Conservation (phyloP, 2,888 invertebrate genomes). For the Unio delphinus region DNA sequence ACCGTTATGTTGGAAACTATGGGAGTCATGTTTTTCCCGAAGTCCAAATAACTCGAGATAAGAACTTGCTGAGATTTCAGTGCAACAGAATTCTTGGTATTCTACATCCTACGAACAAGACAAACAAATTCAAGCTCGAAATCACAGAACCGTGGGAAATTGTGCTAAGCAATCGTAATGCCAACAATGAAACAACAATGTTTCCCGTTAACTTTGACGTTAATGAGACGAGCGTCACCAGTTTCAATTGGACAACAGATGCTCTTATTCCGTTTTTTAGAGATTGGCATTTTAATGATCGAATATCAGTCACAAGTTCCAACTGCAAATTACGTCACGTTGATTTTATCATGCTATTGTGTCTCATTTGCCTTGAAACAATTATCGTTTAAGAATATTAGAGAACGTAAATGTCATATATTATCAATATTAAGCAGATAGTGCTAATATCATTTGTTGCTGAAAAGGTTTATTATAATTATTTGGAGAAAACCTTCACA, state of each 20-base stretch:
- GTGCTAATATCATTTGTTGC: no score
- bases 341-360: no score
- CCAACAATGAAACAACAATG: constrained; percentile 5
- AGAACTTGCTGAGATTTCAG: constrained; percentile 9
- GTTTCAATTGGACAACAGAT: constrained; percentile 10
- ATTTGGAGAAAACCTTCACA: no score
- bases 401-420: no score
- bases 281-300: background rate
- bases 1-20: constrained; percentile 18
- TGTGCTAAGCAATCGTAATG: constrained; percentile 12
- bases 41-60: constrained; percentile 1
- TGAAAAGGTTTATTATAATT: no score
- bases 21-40: constrained; percentile 26
- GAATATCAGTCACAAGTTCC: background rate
- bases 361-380: no score
- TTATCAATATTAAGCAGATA: no score
- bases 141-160: constrained; percentile 30
- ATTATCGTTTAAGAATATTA: no score
- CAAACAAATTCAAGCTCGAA: constrained; percentile 14
- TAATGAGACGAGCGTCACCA: background rate
- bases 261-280: constrained; percentile 1
- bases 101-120: constrained; percentile 11
- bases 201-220: constrained; percentile 12
- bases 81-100: constrained; percentile 29
- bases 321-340: background rate